phyloP scores from a whole-genome alignment of 2,113 vertebrate genomes.

The Protobothrops flavoviridis region DNA sequence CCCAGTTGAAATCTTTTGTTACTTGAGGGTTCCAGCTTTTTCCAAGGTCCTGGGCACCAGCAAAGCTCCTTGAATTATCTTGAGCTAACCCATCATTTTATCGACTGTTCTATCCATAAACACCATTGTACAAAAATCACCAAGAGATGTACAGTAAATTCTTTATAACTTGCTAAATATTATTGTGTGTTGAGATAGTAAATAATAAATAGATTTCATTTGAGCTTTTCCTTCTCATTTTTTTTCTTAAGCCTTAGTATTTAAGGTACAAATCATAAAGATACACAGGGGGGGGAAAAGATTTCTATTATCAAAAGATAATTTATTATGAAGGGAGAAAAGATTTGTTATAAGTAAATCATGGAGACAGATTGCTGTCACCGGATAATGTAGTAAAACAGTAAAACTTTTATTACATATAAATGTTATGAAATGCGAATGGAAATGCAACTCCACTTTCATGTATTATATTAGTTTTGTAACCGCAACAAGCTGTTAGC shows the following conservation, averaged over 20 bases:
- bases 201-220: slow-evolving; percentile 59
- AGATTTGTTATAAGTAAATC: slow-evolving; percentile 53
- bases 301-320: slow-evolving; percentile 63
- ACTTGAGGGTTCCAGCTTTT: not conserved
- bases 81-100: slow-evolving; percentile 60
- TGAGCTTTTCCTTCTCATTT: slow-evolving; percentile 65
- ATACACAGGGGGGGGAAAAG: slow-evolving; percentile 48
- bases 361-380: slow-evolving; percentile 45
- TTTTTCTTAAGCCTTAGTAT: slow-evolving; percentile 68
- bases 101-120: slow-evolving; percentile 54
- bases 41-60: not conserved
- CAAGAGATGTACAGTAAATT: slow-evolving; percentile 72
- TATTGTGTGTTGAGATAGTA: slow-evolving; percentile 71
- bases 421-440: slow-evolving; percentile 63
- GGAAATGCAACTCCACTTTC: slow-evolving; percentile 43
- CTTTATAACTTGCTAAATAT: slow-evolving; percentile 77
- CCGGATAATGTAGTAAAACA: slow-evolving; percentile 25
- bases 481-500: slow-evolving; percentile 44
- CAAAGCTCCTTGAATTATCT: slow-evolving; percentile 35
- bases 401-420: slow-evolving; percentile 48
- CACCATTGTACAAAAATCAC: slow-evolving; percentile 71
- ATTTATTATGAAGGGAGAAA: slow-evolving; percentile 53
- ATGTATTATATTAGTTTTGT: slow-evolving; percentile 53
- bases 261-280: slow-evolving; percentile 61
- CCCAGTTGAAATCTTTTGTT: not conserved